A percentile compares a stretch with the other conserved stretches of the same genome.
These are phyloP conservation scores for Struthidea cinerea DNA, from an alignment of 2,113 vertebrate species.

Conservation along the genomic window DNA sequence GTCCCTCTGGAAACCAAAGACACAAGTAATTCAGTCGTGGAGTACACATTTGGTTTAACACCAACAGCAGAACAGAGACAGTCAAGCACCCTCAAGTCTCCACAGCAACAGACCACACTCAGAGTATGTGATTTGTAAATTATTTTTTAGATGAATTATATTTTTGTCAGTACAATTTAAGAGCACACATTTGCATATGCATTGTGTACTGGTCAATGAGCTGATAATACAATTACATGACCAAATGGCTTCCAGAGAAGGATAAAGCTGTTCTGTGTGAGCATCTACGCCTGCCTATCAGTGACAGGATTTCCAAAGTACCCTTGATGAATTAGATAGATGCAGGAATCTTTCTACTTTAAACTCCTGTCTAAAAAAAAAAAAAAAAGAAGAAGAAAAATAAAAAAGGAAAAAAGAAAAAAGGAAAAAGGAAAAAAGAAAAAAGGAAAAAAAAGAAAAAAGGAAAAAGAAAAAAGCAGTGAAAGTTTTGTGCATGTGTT, in stretches of 20 bases:
- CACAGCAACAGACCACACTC: neutral
- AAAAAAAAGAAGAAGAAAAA: rapidly evolving
- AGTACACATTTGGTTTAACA: neutral
- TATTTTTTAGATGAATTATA: neutral
- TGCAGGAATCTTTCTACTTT: neutral
- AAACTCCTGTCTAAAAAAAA: neutral
- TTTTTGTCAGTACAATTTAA: neutral
- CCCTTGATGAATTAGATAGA: neutral
- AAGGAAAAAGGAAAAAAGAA: rapidly evolving
- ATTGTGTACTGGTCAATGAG: neutral
- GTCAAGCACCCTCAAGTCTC: neutral
- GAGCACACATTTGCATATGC: neutral
- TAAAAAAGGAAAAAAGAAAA: rapidly evolving
- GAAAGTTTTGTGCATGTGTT: neutral
- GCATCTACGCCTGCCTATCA: neutral
- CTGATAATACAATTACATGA: neutral
- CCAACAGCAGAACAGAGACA: neutral
- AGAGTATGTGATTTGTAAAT: neutral
- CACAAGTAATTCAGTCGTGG: neutral
- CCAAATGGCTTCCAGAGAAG: neutral
- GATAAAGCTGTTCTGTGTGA: neutral
- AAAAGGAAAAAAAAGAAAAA: rapidly evolving
- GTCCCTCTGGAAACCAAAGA: neutral
- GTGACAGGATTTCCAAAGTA: neutral
- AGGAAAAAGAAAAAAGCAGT: rapidly evolving